These are phyloP conservation scores for Zaprionus davidi DNA, from an alignment of 1,140 invertebrate species.

Conservation along the genomic window DNA sequence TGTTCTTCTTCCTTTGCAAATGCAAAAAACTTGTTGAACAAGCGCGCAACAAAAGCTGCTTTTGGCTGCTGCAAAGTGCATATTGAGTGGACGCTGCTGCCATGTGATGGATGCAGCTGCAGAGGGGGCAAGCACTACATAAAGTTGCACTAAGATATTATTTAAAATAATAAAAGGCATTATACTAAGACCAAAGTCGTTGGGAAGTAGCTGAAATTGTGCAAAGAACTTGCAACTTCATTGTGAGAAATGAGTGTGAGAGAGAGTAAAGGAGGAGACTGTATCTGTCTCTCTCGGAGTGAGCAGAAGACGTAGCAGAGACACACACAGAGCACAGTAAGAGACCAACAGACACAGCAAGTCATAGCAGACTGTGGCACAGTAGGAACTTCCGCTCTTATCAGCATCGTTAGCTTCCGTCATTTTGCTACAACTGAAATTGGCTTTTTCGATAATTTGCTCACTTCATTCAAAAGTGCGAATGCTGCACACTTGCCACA, in stretches of 20 bases:
- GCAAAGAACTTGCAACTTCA: background rate
- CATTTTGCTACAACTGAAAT: background rate
- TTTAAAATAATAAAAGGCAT: background rate
- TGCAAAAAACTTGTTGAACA: constrained; percentile 74
- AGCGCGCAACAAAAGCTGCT: constrained; percentile 22
- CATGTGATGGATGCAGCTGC: constrained; percentile 17
- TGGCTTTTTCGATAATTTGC: background rate
- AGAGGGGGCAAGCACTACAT: background rate
- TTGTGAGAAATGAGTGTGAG: too few species aligned
- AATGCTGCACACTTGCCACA: background rate
- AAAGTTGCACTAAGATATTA: background rate
- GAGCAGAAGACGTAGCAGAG: too few species aligned
- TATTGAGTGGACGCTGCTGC: constrained; percentile 15
- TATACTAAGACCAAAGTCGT: background rate
- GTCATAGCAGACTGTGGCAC: background rate
- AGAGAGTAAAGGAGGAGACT: too few species aligned
- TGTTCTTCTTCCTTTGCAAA: constrained; percentile 11
- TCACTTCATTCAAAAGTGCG: constrained; percentile 11
- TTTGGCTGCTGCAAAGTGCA: constrained; percentile 37
- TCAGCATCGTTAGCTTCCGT: background rate
- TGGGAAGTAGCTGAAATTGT: background rate
- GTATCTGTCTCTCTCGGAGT: too few species aligned
- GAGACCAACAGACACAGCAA: background rate
- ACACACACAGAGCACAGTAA: background rate
- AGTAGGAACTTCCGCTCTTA: background rate